These are phyloP conservation scores for Geococcyx californianus DNA, from an alignment of 2,113 vertebrate genomes.

Conservation along the genomic window DNA sequence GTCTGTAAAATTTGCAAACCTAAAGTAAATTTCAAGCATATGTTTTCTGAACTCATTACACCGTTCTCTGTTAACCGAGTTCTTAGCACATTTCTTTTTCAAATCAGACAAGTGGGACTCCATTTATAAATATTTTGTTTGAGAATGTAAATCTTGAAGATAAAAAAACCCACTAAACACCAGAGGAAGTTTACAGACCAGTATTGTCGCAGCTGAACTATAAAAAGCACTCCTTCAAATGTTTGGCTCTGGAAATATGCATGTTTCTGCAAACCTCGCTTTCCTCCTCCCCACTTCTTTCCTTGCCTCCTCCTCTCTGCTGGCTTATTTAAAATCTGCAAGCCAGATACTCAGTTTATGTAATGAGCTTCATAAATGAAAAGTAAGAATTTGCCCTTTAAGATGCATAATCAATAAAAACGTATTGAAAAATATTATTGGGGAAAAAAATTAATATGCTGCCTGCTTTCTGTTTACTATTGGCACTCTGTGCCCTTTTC, in stretches of 20 bases:
- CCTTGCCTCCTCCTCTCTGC: background rate
- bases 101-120: conserved; percentile 33
- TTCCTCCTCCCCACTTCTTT: background rate
- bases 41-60: conserved; percentile 34
- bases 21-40: conserved; percentile 67
- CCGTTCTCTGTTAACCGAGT: background rate
- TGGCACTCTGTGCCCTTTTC: conserved; percentile 35
- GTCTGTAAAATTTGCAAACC: conserved; percentile 63
- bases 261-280: background rate
- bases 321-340: conserved; percentile 61
- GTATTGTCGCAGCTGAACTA: conserved; percentile 31
- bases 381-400: background rate
- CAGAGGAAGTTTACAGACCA: conserved; percentile 53
- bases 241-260: conserved; percentile 16
- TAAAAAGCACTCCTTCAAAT: conserved; percentile 49
- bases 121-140: conserved; percentile 68
- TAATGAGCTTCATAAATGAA: background rate
- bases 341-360: background rate
- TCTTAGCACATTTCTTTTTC: conserved; percentile 47
- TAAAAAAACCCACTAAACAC: background rate
- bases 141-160: conserved; percentile 57
- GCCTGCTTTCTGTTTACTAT: conserved; percentile 51
- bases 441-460: conserved; percentile 50
- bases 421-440: conserved; percentile 38
- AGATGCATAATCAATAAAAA: conserved; percentile 24